Base-by-base conservation (phyloP, 2,113 vertebrate genomes). In the Muntiacus muntjak region DNA sequence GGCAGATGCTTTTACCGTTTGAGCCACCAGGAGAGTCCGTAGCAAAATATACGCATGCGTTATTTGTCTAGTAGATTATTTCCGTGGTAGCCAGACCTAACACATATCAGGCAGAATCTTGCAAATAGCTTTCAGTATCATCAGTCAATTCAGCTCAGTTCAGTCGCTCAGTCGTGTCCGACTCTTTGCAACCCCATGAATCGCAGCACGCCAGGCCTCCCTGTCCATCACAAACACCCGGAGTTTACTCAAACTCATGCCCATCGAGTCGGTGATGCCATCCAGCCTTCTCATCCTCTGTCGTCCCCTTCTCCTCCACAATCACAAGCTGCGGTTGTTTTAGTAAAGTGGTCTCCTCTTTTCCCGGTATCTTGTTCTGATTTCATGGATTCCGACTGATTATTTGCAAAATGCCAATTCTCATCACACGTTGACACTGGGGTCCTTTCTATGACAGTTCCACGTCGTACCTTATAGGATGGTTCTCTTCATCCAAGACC, bases 401-500 rank as follows among this genome's bases (percentile, higher is more conserved):
- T 25, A 25, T 26, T 50, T 23, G 2, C 74, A 92, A 96, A 76
- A 54, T 62, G 8, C 67, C 36, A 57, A 9, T 64, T 64, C 7
- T 60, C 40, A 54, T 33, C 23, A 7, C 17, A 2, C 14, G 17
- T 19, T 47, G 58, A 93, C 17, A n/a, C 14, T n/a, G 17, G 43
- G 0, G 4, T 78, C 26, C 23, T 91, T 95, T 33, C 7, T 52
- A 3, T 19, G 4, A 79, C 23, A 50, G 25, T n/a, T 60, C 23
- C 57, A 33, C 7, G 9, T 60, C 25, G 7, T 8, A 13, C 7
- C 7, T 96, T 45, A 28, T 0, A 43, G 6, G 4, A 1, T 0
- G 3, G 2, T 85, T 74, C 45, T 85, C 5, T 52, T 74, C 7
- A 45, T 67, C 21, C 6, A 7, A 9, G 1, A 71, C 3, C n/a